Evolutionary conservation across 2,113 vertebrate genomes (phyloP), one percentile per base, ranked within the genome.

Genomic region (Lampris megalopsis): DNA sequence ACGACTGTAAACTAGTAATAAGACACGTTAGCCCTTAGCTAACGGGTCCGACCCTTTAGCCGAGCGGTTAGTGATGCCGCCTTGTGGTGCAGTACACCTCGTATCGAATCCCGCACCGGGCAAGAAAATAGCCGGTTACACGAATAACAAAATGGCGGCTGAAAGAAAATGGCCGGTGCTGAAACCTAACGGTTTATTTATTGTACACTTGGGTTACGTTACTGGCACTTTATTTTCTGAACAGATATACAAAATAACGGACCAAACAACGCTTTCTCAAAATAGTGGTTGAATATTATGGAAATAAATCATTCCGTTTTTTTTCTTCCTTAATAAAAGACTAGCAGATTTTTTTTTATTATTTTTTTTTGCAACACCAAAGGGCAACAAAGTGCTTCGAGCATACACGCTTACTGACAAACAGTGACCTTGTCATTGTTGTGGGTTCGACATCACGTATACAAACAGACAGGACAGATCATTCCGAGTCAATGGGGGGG

Each of bases 161-260:
- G 52, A 78, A 57, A 71, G 5, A 65, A 36, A 84, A 10, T 9
- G 24, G 24, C 13, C 83, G 65, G 75, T 67, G 60, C 41, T 86
- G 88, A 82, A 91, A 88, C 43, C 50, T 85, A 72, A 70, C 73
- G 66, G 24, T 62, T 73, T 9, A 79, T 93, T 93, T 91, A 92
- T 93, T 92, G 53, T 79, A 52, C 52, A 75, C 68, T 87, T 75
- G 75, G 75, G 86, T 88, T 11, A 43, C 74, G 68, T 24, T 71
- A 68, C 38, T 70, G 82, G 50, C 56, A 74, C 49, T 63, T 70
- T 63, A 41, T 54, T 71, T 72, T 84, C 64, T 84, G 80, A 82
- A 83, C 69, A 67, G 56, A 84, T 88, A 86, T 87, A 87, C 86
- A 92, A 91, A 90, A 89, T 78, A 45, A 76, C 38, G 70, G 71